These are phyloP conservation scores for Tachuris rubrigastra DNA, from an alignment of 2,113 vertebrate species.

Conservation along the genomic window DNA sequence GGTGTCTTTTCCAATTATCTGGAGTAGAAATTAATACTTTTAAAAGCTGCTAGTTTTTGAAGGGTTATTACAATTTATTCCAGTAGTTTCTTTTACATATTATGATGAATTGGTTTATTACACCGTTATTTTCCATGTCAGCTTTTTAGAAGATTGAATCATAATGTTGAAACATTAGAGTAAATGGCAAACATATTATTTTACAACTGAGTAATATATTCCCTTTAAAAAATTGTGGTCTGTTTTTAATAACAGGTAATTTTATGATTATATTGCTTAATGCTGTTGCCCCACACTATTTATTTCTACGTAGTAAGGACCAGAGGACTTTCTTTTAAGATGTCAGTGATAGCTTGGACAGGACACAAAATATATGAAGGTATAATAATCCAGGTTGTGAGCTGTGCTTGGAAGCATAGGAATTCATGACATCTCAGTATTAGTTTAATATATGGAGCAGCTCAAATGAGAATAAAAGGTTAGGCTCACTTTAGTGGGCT, in stretches of 20 bases:
- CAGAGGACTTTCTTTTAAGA: constrained; percentile 55
- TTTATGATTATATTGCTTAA: constrained; percentile 74
- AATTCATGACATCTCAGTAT: constrained; percentile 60
- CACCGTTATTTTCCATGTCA: constrained; percentile 79
- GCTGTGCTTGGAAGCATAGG: constrained; percentile 49
- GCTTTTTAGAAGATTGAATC: constrained; percentile 79
- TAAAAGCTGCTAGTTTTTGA: constrained; percentile 90
- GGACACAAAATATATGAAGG: constrained; percentile 51
- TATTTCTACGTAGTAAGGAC: constrained; percentile 49
- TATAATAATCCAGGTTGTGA: constrained; percentile 43
- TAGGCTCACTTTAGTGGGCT: background rate
- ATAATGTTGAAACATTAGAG: constrained; percentile 76
- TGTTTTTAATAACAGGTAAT: constrained; percentile 79
- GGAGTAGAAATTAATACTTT: constrained; percentile 91
- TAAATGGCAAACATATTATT: constrained; percentile 78
- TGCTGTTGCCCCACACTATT: constrained; percentile 70
- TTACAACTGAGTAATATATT: constrained; percentile 73
- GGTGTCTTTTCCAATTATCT: constrained; percentile 90
- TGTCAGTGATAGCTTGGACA: constrained; percentile 53
- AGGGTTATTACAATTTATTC: constrained; percentile 88
- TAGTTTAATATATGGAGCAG: constrained; percentile 59
- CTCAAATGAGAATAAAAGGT: constrained; percentile 56
- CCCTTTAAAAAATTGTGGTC: constrained; percentile 57
- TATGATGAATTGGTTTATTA: constrained; percentile 85
- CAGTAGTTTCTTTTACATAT: constrained; percentile 77